A percentile compares a stretch with the other conserved stretches of the same genome.
These are phyloP conservation scores for Prorops nasuta DNA, from an alignment of 1,140 invertebrate genomes.

Conservation along the genomic window DNA sequence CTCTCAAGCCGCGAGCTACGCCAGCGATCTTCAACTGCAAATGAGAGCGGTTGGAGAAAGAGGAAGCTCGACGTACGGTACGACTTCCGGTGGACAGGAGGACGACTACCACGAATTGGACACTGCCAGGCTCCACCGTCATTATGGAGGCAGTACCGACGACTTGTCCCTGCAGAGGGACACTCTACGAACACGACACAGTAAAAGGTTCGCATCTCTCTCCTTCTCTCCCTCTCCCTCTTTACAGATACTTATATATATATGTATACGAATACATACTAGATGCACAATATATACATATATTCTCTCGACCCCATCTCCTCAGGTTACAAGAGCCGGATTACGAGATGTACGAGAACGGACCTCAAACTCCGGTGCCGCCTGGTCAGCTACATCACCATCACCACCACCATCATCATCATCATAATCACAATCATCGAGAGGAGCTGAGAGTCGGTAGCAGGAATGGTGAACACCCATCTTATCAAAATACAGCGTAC, in stretches of 20 bases:
- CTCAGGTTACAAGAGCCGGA: constrained; percentile 52
- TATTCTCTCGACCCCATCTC: not conserved
- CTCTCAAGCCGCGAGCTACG: constrained; percentile 53
- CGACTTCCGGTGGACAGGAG: constrained; percentile 46
- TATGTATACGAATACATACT: constrained; percentile 4
- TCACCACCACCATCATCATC: constrained; percentile 40
- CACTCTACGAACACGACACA: constrained; percentile 47
- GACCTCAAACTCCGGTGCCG: constrained; percentile 41
- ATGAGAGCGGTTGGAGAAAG: too few species aligned
- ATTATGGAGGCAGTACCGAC: constrained; percentile 45
- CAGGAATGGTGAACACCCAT: constrained; percentile 57
- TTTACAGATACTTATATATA: not conserved
- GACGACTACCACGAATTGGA: constrained; percentile 55
- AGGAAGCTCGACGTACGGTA: constrained; percentile 49
- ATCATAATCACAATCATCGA: constrained; percentile 39
- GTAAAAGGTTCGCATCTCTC: constrained; percentile 40
- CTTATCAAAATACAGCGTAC: constrained; percentile 71
- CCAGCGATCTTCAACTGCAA: constrained; percentile 52
- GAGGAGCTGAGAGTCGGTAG: constrained; percentile 46
- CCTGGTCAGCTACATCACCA: constrained; percentile 43
- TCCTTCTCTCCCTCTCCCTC: not conserved
- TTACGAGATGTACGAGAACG: constrained; percentile 56
- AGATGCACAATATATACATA: constrained; percentile 7
- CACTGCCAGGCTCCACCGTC: constrained; percentile 50
- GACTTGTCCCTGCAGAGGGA: constrained; percentile 44